These are phyloP conservation scores for Rhagoletis zephyria DNA, from an alignment of 1,140 invertebrate genomes.

Conservation along the genomic window DNA sequence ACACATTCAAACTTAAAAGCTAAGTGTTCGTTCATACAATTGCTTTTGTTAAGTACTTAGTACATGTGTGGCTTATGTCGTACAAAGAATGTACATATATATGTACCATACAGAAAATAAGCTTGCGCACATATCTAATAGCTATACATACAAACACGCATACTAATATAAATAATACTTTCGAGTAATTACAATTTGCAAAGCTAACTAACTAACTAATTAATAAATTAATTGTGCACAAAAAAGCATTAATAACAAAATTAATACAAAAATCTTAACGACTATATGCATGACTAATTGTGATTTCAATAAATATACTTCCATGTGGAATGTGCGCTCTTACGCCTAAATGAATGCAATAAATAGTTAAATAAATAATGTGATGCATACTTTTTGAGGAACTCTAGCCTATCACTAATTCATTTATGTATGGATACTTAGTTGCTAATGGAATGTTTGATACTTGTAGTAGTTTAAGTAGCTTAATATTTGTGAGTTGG, in stretches of 20 bases:
- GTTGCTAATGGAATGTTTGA: not conserved
- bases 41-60: not conserved
- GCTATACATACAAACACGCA: not conserved
- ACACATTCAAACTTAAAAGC: not conserved
- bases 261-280: not conserved
- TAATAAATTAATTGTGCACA: slow-evolving; percentile 25
- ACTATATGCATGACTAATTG: not conserved
- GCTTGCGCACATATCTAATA: not conserved
- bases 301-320: slow-evolving; percentile 18
- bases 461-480: not conserved
- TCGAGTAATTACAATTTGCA: not conserved
- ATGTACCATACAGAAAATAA: not conserved
- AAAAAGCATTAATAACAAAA: not conserved
- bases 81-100: not conserved
- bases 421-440: not conserved
- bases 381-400: slow-evolving; percentile 46
- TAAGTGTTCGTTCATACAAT: not conserved
- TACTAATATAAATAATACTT: not conserved
- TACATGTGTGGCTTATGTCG: too few species aligned
- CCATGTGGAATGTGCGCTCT: not conserved
- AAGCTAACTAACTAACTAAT: slow-evolving; percentile 18
- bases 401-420: slow-evolving; percentile 18
- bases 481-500: too few species aligned
- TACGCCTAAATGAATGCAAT: slow-evolving; percentile 29
- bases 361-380: slow-evolving; percentile 48